Conservation (phyloP, 2,797 vertebrate genomes). For the Linurgus olivaceus region DNA sequence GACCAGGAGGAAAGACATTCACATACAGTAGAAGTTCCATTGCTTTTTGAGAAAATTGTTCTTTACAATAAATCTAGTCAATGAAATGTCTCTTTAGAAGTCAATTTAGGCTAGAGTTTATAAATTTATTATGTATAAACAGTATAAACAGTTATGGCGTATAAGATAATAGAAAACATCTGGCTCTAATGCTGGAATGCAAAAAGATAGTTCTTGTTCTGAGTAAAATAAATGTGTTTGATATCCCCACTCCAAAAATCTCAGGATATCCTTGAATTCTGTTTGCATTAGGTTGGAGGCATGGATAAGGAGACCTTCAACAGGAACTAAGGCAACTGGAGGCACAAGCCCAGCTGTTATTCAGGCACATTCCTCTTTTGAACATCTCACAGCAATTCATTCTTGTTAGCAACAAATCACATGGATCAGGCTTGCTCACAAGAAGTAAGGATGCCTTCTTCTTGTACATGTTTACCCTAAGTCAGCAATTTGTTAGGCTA, state of each 20-base stretch:
- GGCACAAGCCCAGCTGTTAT: not conserved
- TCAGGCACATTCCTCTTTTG: not conserved
- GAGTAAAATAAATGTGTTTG: not conserved
- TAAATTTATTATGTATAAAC: not conserved
- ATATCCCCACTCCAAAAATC: not conserved
- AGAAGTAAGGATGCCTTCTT: not conserved
- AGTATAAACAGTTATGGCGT: not conserved
- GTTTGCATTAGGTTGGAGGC: not conserved
- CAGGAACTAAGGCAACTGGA: not conserved
- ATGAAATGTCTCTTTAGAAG: not conserved
- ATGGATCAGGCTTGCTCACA: not conserved
- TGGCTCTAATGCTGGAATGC: not conserved
- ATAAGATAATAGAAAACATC: not conserved
- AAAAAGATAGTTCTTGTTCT: not conserved
- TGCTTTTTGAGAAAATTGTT: not conserved
- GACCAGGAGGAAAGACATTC: slow-evolving; percentile 10
- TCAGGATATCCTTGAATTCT: not conserved
- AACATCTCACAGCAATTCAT: not conserved
- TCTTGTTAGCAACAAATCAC: not conserved
- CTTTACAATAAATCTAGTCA: not conserved
- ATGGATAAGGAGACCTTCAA: not conserved
- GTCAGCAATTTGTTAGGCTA: not conserved
- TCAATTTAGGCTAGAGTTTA: not conserved
- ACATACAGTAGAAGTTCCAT: not conserved
- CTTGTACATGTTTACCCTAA: not conserved